These are phyloP conservation scores for Ageneiosus marmoratus DNA, from an alignment of 2,113 vertebrate genomes.

Conservation along the genomic window DNA sequence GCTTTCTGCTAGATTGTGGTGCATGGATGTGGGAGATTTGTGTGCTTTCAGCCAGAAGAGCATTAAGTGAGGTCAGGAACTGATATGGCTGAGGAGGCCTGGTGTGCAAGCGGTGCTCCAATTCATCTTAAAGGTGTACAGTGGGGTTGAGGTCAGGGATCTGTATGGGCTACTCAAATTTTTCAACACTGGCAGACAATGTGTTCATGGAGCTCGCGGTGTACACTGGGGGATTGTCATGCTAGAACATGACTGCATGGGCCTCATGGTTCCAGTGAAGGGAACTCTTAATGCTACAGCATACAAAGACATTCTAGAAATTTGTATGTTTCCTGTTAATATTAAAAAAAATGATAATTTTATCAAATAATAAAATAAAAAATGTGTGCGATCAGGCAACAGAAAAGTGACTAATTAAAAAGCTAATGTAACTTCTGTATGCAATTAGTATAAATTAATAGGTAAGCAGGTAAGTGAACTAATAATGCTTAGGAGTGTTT, in stretches of 20 bases:
- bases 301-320: neutral
- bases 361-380: neutral
- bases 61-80: neutral
- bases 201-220: neutral
- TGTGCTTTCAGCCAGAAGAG: neutral
- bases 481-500: slow-evolving; percentile 35
- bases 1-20: neutral
- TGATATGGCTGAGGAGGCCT: neutral
- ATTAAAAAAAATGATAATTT: too few species aligned
- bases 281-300: neutral
- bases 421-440: neutral
- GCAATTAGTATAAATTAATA: neutral
- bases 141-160: neutral
- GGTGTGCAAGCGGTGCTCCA: neutral
- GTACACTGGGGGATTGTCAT: neutral
- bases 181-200: neutral
- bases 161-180: neutral
- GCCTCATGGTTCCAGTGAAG: neutral
- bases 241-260: neutral
- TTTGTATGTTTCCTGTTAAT: neutral
- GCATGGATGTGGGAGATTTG: neutral
- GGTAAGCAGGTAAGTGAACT: neutral
- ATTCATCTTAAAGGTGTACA: neutral
- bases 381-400: neutral
- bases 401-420: neutral